Base-by-base conservation (phyloP, 2,797 vertebrate species). In the Apogon talboti region DNA sequence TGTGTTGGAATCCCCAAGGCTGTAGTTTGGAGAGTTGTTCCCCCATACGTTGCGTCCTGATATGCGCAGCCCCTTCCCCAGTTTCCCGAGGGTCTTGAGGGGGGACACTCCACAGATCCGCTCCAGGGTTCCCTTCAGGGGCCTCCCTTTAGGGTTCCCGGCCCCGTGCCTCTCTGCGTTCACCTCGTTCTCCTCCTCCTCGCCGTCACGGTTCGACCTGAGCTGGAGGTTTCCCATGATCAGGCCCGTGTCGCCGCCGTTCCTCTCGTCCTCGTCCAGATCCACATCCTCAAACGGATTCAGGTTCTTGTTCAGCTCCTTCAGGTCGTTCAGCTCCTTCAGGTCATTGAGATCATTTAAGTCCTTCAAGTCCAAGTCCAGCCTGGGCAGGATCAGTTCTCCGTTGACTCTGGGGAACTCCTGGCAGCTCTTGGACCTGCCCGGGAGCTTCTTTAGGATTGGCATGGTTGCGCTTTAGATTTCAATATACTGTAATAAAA, bases 241-340 rank as follows among this genome's bases (percentile, higher is more conserved):
- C 76, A 91, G 91, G n/a, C 89, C 90, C 62, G 43, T 51, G 6
- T 92, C 91, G 1, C 86, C 88, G 18, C 44, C 74, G 0, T 85
- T 84, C 72, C 74, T 89, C 30, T 85, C 87, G 0, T 89, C 89
- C 15, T 91, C 90, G 2, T 86, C 89, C 71, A 91, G 79, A 60
- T 91, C 93, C 43, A 89, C 83, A 28, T 94, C 93, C 44, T 94
- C 93, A 43, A 94, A 94, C 2, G 93, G 93, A 79, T 94, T 95
- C 35, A 94, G 89, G 81, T 77, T 89, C 74, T 85, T 90, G 61
- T 89, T 94, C 15, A 93, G 85, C 19, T 87, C 88, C 61, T 87
- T 89, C 35, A 90, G 74, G 37, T 85, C 81, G 1, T 84, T 89
- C 43, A 91, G 71, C 8, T 90, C 90, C 54, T 88, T 89, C 19